phyloP scores from a whole-genome alignment of 2,113 vertebrate species.

The Calyptomena viridis region DNA sequence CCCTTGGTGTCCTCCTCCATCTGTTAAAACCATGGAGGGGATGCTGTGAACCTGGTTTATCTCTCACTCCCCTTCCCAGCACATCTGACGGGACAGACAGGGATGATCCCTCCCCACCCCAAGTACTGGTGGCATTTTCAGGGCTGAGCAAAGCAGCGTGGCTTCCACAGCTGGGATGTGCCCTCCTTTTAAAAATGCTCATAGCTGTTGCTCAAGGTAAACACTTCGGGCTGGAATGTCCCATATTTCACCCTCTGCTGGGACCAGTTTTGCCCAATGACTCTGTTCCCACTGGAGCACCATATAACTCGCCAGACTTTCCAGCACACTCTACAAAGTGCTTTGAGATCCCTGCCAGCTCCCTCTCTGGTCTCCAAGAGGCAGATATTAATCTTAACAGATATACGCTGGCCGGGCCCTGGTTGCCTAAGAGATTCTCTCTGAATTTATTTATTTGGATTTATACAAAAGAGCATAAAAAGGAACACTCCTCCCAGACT shows the following conservation, averaged over 20 bases:
- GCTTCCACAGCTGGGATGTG: neutral
- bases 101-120: neutral
- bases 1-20: neutral
- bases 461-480: slow-evolving; percentile 66
- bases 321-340: slow-evolving; percentile 6
- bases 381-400: slow-evolving; percentile 56
- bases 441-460: slow-evolving; percentile 67
- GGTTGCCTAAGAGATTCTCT: slow-evolving; percentile 62
- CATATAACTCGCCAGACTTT: slow-evolving; percentile 30
- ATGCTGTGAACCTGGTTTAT: neutral
- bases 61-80: neutral
- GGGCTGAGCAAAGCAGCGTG: neutral
- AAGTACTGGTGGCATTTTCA: neutral
- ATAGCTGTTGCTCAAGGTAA: slow-evolving; percentile 2
- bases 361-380: slow-evolving; percentile 40
- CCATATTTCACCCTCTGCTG: neutral
- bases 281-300: slow-evolving; percentile 17
- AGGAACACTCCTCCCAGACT: slow-evolving; percentile 61
- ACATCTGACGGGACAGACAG: neutral
- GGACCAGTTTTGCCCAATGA: neutral
- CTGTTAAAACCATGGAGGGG: neutral
- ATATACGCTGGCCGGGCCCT: slow-evolving; percentile 5
- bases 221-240: neutral
- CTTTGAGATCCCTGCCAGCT: slow-evolving; percentile 60
- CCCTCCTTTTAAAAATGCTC: neutral